Base-by-base conservation (phyloP, 2,113 vertebrate species). In the Mionectes macconnelli region DNA sequence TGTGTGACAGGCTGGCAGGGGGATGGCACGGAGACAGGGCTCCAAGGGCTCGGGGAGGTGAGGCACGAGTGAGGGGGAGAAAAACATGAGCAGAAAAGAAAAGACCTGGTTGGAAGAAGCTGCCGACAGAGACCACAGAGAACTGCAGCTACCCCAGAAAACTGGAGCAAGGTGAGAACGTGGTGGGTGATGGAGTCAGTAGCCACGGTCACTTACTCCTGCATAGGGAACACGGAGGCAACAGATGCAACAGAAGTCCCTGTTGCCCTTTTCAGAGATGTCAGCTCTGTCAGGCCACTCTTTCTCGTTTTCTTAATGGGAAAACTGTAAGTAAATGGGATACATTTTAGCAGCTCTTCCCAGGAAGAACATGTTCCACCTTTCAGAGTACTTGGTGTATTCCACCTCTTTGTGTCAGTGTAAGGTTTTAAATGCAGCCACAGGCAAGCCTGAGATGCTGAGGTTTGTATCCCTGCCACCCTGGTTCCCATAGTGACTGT, bases 11-110 rank as follows among this genome's bases (percentile, higher is more conserved):
- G 56, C 8, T 40, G 19, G 62, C 0, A 0, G 20, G 30, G 31
- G 40, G n/a, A 72, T 1, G 2, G 39, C 40, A 50, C 13, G 1
- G 13, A 10, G 47, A 45, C 20, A 25, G 22, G 27, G 22, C 35
- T 50, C 10, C 55, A 28, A 20, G 3, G 45, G 24, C 39, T 67
- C 12, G 6, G 40, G 33, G 10, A 50, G 14, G 70, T 3, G 19
- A 62, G 47, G 37, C 21, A 33, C 0, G 0, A 40, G 14, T 28
- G 42, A 67, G 12, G 3, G 76, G 8, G 15, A 8, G 5, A 11
- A 14, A 42, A 84, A 27, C 2, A 23, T 7, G 7, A 82, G 55
- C 4, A 77, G 24, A 40, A 73, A 75, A 84, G 28, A 28, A 60
- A 70, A 18, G 0, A 60, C 6, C 22, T 69, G 31, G 11, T 28